Evolutionary conservation across 2,888 invertebrate genomes (phyloP).

Genomic region (Drosophila merina): DNA sequence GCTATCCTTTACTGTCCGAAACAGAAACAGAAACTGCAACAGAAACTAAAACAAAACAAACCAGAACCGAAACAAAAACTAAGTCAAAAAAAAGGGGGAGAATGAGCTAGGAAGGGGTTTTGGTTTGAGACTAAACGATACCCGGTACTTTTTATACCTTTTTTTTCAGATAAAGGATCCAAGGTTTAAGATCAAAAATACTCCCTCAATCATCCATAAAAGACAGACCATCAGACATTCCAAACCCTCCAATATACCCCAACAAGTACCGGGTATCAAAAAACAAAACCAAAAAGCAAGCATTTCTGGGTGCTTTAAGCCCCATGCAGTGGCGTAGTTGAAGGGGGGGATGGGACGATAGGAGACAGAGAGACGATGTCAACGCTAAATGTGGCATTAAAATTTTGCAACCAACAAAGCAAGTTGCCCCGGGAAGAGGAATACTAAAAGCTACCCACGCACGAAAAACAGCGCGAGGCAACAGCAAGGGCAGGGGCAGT

Average conservation of each 20-base stretch:
- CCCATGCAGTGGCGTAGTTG: not conserved
- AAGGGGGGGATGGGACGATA: not conserved
- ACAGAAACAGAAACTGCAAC: slow-evolving; percentile 8
- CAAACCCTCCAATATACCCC: not conserved
- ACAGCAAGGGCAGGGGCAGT: not conserved
- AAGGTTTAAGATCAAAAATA: not conserved
- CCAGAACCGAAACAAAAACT: not conserved
- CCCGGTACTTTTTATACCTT: not conserved
- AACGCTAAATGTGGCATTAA: slow-evolving; percentile 74
- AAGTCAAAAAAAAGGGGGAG: not conserved
- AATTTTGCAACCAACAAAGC: slow-evolving; percentile 63
- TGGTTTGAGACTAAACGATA: not conserved
- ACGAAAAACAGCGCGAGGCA: slow-evolving; percentile 2
- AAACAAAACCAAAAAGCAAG: not conserved
- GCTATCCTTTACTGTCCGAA: slow-evolving; percentile 10
- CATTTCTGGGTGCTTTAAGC: not conserved
- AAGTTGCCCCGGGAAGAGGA: slow-evolving; percentile 6
- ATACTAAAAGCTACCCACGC: not conserved
- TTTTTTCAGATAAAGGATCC: not conserved
- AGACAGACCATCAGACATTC: too few relatives aligned
- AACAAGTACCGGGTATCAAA: not conserved
- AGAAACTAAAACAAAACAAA: slow-evolving; percentile 7
- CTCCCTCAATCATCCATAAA: too few relatives aligned
- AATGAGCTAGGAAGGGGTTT: not conserved
- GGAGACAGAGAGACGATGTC: slow-evolving; percentile 3